Evolutionary conservation across 2,113 vertebrate genomes (phyloP).

Genomic region (Micronycteris hirsuta): DNA sequence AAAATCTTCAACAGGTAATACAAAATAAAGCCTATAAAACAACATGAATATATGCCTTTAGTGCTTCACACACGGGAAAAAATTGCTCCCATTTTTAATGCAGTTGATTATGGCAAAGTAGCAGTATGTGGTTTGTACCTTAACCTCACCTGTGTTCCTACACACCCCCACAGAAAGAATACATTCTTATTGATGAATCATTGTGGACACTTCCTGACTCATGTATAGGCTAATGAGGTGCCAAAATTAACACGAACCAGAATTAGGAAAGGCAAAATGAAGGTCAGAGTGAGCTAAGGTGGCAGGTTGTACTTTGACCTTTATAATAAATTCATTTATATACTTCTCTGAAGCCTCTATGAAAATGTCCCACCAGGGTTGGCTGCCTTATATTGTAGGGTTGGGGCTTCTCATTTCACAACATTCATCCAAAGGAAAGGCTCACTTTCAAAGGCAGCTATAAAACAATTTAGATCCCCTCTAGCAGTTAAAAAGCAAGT

Average conservation of each 20-base stretch:
- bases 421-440: not conserved
- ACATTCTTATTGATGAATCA: constrained; percentile 45
- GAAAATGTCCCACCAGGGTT: not conserved
- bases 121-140: not conserved
- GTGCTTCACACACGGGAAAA: not conserved
- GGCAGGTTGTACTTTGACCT: constrained; percentile 14
- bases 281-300: not conserved
- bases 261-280: constrained; percentile 22
- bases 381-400: not conserved
- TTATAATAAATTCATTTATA: not conserved
- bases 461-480: not conserved
- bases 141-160: constrained; percentile 43
- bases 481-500: not conserved
- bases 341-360: not conserved
- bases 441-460: not conserved
- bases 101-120: not conserved
- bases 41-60: not conserved
- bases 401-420: constrained; percentile 21
- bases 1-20: not conserved
- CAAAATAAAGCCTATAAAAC: not conserved
- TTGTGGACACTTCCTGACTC: not conserved
- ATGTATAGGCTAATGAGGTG: not conserved
- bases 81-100: not conserved
- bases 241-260: not conserved
- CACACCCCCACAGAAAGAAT: not conserved